A percentile compares a stretch with the other conserved stretches of the same genome.
Conservation (phyloP, 2,888 invertebrate species). For the Teleiodes luculella region DNA sequence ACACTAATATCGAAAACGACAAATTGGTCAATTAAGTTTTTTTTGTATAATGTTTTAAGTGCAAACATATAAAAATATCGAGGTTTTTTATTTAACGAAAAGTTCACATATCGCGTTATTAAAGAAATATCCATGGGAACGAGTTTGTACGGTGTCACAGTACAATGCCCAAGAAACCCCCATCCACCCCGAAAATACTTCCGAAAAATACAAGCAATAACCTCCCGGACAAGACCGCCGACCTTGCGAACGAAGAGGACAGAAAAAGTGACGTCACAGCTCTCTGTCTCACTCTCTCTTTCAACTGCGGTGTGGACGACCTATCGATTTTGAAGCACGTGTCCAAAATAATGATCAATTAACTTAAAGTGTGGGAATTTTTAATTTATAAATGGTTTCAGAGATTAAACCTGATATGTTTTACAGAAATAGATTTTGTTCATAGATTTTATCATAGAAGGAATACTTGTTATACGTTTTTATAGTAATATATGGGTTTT, state of each 20-base stretch:
- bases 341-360: slow-evolving; percentile 21
- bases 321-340: slow-evolving; percentile 50
- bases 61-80: no score
- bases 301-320: slow-evolving; percentile 16
- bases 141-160: not conserved
- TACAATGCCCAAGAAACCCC: not conserved
- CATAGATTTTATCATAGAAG: no score
- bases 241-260: slow-evolving; percentile 36
- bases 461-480: no score
- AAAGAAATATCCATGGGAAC: no score
- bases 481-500: no score
- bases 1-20: no score
- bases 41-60: no score
- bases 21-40: no score
- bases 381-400: not conserved
- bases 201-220: slow-evolving; percentile 37
- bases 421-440: not conserved
- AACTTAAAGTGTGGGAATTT: not conserved
- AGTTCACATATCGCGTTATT: no score
- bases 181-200: not conserved
- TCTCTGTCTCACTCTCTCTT: slow-evolving; percentile 28
- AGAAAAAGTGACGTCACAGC: slow-evolving; percentile 38
- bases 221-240: slow-evolving; percentile 42
- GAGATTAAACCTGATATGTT: not conserved
- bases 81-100: no score